phyloP scores from a whole-genome alignment of 23 tunicate species.

The Botrylloides violaceus region DNA sequence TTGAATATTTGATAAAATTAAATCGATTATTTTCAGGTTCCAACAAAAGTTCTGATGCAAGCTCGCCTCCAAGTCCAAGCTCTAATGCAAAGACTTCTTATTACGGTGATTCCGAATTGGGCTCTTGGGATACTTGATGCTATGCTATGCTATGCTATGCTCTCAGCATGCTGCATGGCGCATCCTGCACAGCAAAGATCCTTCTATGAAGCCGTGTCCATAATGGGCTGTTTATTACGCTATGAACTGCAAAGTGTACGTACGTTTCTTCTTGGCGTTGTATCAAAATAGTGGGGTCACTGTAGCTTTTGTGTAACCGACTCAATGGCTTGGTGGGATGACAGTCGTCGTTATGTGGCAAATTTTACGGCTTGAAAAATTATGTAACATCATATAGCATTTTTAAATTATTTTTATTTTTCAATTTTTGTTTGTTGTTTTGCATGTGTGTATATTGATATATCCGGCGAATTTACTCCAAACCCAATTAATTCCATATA shows the following conservation, averaged over 20 bases:
- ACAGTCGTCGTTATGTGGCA: background rate
- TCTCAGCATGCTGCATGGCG: background rate
- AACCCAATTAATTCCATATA: background rate
- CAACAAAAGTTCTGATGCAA: slow-evolving; percentile 76
- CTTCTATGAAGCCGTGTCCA: too few relatives aligned
- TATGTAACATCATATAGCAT: background rate
- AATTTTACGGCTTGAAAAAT: background rate
- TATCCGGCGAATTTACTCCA: background rate
- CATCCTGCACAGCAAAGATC: too few relatives aligned
- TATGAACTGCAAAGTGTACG: background rate
- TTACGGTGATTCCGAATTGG: slow-evolving; percentile 9
- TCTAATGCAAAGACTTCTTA: slow-evolving; percentile 36
- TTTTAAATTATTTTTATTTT: background rate
- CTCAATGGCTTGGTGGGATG: background rate
- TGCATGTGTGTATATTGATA: background rate
- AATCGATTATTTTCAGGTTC: slow-evolving; percentile 29
- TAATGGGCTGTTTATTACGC: background rate
- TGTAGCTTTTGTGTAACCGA: slow-evolving; percentile 1
- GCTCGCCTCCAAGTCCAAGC: slow-evolving; percentile 67
- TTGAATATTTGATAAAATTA: too few relatives aligned
- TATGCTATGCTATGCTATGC: background rate
- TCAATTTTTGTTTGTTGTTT: background rate
- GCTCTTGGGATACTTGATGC: slow-evolving; percentile 3
- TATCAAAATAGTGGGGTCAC: background rate
- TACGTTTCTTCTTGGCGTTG: background rate